Percentiles rank a stretch among this genome's conserved stretches.
Conservation (phyloP, 2,888 invertebrate genomes). For the Idaea aversata region DNA sequence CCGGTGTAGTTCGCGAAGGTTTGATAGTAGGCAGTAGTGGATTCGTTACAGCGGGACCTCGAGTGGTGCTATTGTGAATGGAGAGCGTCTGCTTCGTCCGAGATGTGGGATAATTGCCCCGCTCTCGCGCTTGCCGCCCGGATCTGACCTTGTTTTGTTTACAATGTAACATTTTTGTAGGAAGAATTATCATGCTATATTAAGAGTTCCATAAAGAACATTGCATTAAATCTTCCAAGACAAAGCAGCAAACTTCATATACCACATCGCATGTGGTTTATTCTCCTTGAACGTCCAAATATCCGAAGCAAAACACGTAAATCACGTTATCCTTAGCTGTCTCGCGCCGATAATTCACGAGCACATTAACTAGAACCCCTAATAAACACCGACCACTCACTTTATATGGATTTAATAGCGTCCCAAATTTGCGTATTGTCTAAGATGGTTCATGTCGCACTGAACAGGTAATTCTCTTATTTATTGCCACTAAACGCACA, state of each 20-base stretch:
- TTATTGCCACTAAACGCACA: conserved; percentile 70
- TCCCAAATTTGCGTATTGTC: conserved; percentile 72
- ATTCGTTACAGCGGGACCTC: conserved; percentile 76
- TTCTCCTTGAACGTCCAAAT: not conserved
- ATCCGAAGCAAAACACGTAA: not conserved
- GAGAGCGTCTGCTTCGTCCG: conserved; percentile 76
- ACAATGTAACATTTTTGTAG: conserved; percentile 1
- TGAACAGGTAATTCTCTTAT: conserved; percentile 75
- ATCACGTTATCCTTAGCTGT: conserved; percentile 5
- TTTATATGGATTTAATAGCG: conserved; percentile 69
- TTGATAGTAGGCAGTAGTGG: conserved; percentile 68
- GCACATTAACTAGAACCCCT: conserved; percentile 37
- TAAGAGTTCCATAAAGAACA: not conserved
- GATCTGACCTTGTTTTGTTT: conserved; percentile 29
- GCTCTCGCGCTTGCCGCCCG: conserved; percentile 26
- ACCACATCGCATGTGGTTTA: not conserved
- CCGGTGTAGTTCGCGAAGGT: conserved; percentile 68
- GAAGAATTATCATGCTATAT: not conserved
- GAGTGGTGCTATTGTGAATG: conserved; percentile 75
- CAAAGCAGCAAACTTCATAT: not conserved
- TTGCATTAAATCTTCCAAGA: not conserved
- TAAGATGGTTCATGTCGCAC: conserved; percentile 62
- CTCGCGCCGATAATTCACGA: conserved; percentile 20
- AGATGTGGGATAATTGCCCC: conserved; percentile 77
- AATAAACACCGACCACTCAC: conserved; percentile 62